Base-by-base conservation (phyloP, 2,113 vertebrate species). In the Noturus placidus region DNA sequence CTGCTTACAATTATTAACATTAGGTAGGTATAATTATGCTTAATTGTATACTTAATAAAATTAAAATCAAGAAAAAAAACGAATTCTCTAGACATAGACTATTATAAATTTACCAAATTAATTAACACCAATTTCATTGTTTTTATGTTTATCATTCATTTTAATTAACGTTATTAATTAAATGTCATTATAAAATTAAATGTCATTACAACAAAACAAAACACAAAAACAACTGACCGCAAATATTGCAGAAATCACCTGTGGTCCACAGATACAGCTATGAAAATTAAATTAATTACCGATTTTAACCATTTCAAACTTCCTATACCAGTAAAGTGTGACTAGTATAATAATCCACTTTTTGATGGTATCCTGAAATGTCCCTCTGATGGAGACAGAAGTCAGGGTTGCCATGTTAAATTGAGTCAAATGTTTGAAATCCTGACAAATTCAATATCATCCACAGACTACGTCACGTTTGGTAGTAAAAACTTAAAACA, bases 181-280 rank as follows among this genome's bases (percentile, higher is more conserved):
- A 82, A 65, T 70, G 65, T n/a, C 42, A 86, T 63, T 63, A 67
- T 67, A 19, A 83, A 56, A 86, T 35, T 13, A 63, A 82, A 65
- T 70, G 65, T n/a, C 42, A 86, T 63, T 56, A 82, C 22, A 84
- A 27, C 38, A n/a, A 65, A 20, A 77, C 4, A 30, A 42, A 22
- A 13, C 0, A 77, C n/a, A 61, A 1, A 38, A 42, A 42, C 3
- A 82, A 70, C 50, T 52, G 17, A 69, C 90, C 85, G 90, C 90
- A 91, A 91, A 91, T 91, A 88, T 91, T 91, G 90, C 90, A 91
- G 88, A 91, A 85, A 89, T 87, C 35, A 63, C 57, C 84, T 90
- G 89, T 90, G 89, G 79, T 46, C 89, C 87, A 90, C 89, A 90
- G 85, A 42, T 88, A 77, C 59, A 82, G 38, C 74, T 83, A 85